Base-by-base conservation (phyloP, 2,113 vertebrate genomes). In the Python bivittatus region DNA sequence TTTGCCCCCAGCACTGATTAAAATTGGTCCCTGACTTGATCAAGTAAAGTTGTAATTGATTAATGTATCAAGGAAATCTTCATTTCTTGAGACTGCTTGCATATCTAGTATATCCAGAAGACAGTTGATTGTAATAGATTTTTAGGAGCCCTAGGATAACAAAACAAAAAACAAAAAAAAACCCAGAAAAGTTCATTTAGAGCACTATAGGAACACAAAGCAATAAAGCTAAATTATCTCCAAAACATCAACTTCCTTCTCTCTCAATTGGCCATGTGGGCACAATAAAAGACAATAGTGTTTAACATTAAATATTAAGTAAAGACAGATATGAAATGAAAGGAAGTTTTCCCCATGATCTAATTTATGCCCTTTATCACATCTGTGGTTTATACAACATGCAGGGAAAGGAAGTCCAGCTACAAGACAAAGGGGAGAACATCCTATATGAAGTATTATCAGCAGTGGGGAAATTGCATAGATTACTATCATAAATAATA, bases 141-240 rank as follows among this genome's bases (percentile, higher is more conserved):
- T 89, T 93, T 57, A 91, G 91, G 94, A 95, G 92, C 91, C 61
- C 56, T 91, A 58, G 23, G 48, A 23, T 79, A 42, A 38, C 33
- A 42, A 79, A 33, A 38, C 33, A 79, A n/a, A n/a, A n/a, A n/a
- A n/a, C n/a, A n/a, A n/a, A n/a, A 79, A 79, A 79, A 42, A 23
- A 17, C 22, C 17, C 72, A 25, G 86, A 94, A 94, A 97, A 88
- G 1, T n/a, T 27, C 54, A 95, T 90, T 94, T 92, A 88, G n/a
- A 29, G 23, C 42, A 91, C 44, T 93, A 93, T 48, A 93, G 5
- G 22, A 95, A 95, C 27, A 95, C 94, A 92, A 91, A 95, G 92
- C 95, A 96, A 97, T 96, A 97, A 95, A 94, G 91, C 83, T 96
- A 97, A 97, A 97, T 98, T 96, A 97, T 97, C 93, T 97, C 84